Evolutionary conservation across 2,113 vertebrate species (phyloP), one percentile per base, ranked within the genome.

Genomic region (Boulengeromyrus knoepffleri): DNA sequence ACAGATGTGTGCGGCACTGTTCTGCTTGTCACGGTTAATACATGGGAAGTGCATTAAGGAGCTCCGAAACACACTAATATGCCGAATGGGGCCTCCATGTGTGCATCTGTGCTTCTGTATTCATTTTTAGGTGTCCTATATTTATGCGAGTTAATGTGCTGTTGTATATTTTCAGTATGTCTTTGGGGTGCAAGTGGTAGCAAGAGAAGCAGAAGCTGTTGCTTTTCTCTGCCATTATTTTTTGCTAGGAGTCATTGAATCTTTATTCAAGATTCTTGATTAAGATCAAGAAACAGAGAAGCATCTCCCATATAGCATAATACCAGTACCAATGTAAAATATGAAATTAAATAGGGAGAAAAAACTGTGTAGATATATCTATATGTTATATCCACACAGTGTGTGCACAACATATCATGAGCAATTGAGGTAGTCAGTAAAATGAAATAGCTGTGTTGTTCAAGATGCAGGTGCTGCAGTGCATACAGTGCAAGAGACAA

Each of bases 1-100:
- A 80, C 46, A 53, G 85, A 88, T 90, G 91, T 91, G 91, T 92
- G 92, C 90, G 74, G 88, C 92, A 90, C 87, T 87, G 89, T 89
- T 90, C 85, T 12, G 21, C 56, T 17, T 62, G 56, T 17, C 19
- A 45, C 53, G 2, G 19, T 66, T 45, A 62, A 62, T 42, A 24
- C 13, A 66, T 27, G 53, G 87, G 49, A 52, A 87, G 31, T 10
- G 13, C 50, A 39, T 56, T 87, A 52, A 19, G 27, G 52, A 42
- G 15, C n/a, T 56, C 15, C 86, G 2, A 39, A 24, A 85, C 42
- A 10, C 42, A 46, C 17, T 85, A 46, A 49, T 49, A 47, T 24
- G 83, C 42, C 0, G 83, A 85, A 47, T 46, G 9, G 46, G 19
- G 21, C 5, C 83, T 85, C n/a, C 27, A 5, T 47, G 83, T n/a